Evolutionary conservation across 1,140 invertebrate species (phyloP), one percentile per base, ranked within the genome.

Genomic region (Leptopilina clavipes): DNA sequence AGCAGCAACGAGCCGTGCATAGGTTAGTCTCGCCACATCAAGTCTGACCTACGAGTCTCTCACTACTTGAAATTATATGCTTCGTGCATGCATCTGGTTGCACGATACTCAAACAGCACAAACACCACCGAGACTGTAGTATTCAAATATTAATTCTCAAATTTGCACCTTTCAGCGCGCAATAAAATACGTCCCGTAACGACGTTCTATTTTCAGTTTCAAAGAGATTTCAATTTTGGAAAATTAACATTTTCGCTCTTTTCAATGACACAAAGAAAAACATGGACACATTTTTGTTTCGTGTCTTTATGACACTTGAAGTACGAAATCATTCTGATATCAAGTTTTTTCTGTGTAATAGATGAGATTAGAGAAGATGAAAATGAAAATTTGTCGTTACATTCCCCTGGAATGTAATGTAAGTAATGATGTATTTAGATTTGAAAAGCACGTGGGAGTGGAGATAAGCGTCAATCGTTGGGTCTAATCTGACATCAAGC

Each of bases 1-100:
- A 90, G 88, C 84, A 81, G 79, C 83, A 90, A 90, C 88, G 88
- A 90, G 87, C 84, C 89, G 88, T 90, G 86, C 87, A 84, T 87
- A 85, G 85, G 86, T 88, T 90, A 87, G 89, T 90, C 88, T 87
- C 88, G 89, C 83, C 83, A 89, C 86, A 88, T 89, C 88, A 89
- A 87, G 81, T 82, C 73, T 83, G 80, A 83, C 82, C 80, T 79
- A 83, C 76, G 82, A 76, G 75, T 79, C 80, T 79, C 78, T 79
- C 77, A 76, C 71, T 75, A 78, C 43, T 77, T 77, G 77, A 76
- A 83, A 81, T 81, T 81, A 80, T 80, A 78, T 75, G 77, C 79
- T 65, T 72, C 78, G 78, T 52, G 71, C 7, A 43, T 76, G 75
- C 48, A 65, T 65, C 59, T 65, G 59, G 22, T 31, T 65, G 59